Percentiles rank a stretch among this genome's conserved stretches.
Evolutionary conservation across 2,888 invertebrate species (phyloP).

Genomic region (Trissolcus japonicus): DNA sequence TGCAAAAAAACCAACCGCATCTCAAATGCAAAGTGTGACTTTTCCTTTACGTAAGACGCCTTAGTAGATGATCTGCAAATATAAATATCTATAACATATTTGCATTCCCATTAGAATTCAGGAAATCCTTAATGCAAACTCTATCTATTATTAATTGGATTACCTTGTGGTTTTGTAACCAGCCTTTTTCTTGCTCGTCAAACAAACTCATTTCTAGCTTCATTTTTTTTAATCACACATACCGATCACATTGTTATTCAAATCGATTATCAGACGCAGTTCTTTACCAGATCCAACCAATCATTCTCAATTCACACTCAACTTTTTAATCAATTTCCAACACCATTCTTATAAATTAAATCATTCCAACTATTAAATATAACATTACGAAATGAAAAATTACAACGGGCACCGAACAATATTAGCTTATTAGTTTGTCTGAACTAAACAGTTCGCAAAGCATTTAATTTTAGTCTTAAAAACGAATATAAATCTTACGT

Average conservation of each 20-base stretch:
- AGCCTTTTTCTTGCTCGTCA: slow-evolving; percentile 33
- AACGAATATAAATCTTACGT: too few relatives aligned
- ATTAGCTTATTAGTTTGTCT: too few relatives aligned
- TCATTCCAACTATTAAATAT: too few relatives aligned
- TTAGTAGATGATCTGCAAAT: slow-evolving; percentile 52
- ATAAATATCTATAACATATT: slow-evolving; percentile 44
- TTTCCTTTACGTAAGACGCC: slow-evolving; percentile 42
- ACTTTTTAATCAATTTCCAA: too few relatives aligned
- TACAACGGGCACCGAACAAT: too few relatives aligned
- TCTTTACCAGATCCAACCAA: too few relatives aligned
- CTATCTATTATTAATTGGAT: slow-evolving; percentile 49
- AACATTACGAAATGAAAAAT: too few relatives aligned
- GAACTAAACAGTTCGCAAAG: too few relatives aligned
- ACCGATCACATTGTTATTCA: slow-evolving; percentile 23
- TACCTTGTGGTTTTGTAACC: slow-evolving; percentile 51
- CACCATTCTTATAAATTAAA: too few relatives aligned
- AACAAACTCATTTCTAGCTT: slow-evolving; percentile 40
- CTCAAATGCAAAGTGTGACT: slow-evolving; percentile 42
- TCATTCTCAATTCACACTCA: too few relatives aligned
- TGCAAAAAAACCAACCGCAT: slow-evolving; percentile 23
- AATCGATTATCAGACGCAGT: background rate
- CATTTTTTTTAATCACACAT: slow-evolving; percentile 17
- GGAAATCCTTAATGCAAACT: slow-evolving; percentile 50
- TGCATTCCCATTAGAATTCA: slow-evolving; percentile 44
- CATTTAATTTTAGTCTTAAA: too few relatives aligned